A percentile compares a stretch with the other conserved stretches of the same genome.
Evolutionary conservation across 2,888 invertebrate genomes (phyloP).

Genomic region (Philonicus albiceps): DNA sequence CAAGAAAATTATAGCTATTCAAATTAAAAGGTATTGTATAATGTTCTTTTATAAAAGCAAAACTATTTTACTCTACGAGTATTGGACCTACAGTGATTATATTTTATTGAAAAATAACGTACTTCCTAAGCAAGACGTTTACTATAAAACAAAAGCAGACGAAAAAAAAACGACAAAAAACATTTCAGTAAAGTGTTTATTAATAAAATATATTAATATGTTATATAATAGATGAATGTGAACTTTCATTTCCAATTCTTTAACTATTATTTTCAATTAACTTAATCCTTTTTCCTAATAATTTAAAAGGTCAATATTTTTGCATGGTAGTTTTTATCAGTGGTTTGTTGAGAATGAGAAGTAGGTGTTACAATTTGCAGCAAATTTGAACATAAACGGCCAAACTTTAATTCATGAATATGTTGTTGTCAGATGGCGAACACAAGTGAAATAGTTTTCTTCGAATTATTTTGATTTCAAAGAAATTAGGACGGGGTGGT

Average conservation of each 20-base stretch:
- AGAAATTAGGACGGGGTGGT: too few relatives aligned
- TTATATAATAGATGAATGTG: slow-evolving; percentile 18
- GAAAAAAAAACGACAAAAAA: neutral
- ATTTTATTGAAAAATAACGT: slow-evolving; percentile 38
- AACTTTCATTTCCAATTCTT: neutral
- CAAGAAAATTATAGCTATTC: slow-evolving; percentile 32
- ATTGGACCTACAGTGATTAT: slow-evolving; percentile 34
- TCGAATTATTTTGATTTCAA: too few relatives aligned
- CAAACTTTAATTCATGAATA: too few relatives aligned
- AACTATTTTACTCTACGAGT: slow-evolving; percentile 39
- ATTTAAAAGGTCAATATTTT: too few relatives aligned
- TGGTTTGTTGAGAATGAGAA: too few relatives aligned
- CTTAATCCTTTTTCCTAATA: neutral
- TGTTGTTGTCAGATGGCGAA: too few relatives aligned
- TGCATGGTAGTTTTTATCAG: too few relatives aligned
- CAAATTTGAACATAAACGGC: too few relatives aligned
- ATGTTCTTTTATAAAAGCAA: slow-evolving; percentile 34
- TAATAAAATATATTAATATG: slow-evolving; percentile 38
- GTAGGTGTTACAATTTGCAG: too few relatives aligned
- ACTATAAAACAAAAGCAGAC: slow-evolving; percentile 15
- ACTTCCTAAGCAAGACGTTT: slow-evolving; percentile 38
- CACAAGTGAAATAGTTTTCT: too few relatives aligned
- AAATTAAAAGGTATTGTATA: slow-evolving; percentile 27
- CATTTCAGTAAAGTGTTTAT: slow-evolving; percentile 39
- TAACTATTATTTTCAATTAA: neutral